These are phyloP conservation scores for Spondyliosoma cantharus DNA, from an alignment of 2,797 vertebrate genomes.

Conservation along the genomic window DNA sequence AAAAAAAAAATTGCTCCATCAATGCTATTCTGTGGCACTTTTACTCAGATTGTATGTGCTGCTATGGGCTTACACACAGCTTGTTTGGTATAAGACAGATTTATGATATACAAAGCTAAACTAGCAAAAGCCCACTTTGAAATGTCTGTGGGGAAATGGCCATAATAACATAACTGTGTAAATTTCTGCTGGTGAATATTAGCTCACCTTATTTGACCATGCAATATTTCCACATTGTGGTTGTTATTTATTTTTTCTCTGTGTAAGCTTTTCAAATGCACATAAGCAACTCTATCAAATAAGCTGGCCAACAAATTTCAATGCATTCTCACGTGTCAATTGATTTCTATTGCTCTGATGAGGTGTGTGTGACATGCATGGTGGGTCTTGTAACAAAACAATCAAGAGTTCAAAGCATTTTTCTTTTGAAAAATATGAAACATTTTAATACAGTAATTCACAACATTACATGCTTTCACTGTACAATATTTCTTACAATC, in stretches of 20 bases:
- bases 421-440: slow-evolving; percentile 79
- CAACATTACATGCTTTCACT: slow-evolving; percentile 78
- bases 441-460: slow-evolving; percentile 75
- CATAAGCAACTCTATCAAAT: too few species aligned
- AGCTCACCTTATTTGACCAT: not conserved
- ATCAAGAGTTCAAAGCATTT: slow-evolving; percentile 9
- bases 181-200: not conserved
- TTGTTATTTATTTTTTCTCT: not conserved
- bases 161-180: not conserved
- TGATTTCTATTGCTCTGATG: too few species aligned
- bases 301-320: too few species aligned
- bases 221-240: not conserved
- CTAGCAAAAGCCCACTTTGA: too few species aligned
- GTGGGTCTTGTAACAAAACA: not conserved
- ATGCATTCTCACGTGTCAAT: not conserved
- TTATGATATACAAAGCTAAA: too few species aligned
- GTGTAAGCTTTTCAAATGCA: too few species aligned
- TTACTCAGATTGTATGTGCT: not conserved
- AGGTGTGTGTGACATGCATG: not conserved
- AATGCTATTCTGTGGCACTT: too few species aligned
- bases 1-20: too few species aligned
- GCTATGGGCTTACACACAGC: not conserved
- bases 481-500: slow-evolving; percentile 67
- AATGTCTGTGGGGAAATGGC: too few species aligned
- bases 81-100: not conserved